Percentiles rank a stretch among this genome's conserved stretches.
Conservation (phyloP, 2,888 invertebrate species). For the Megastigmus dorsalis region DNA sequence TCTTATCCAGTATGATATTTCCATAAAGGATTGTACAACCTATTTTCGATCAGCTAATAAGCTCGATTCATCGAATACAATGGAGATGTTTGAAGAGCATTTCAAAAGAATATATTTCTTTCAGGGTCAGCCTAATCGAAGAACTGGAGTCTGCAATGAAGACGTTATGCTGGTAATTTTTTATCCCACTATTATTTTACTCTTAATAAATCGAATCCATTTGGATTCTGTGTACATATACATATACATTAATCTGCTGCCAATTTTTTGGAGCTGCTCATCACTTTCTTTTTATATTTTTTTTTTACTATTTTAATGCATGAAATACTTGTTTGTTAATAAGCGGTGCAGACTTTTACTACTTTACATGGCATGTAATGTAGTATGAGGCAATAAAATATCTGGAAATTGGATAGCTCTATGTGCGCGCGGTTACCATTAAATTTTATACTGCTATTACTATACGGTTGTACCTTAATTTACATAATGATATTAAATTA, state of each 20-base stretch:
- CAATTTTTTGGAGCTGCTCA: no score
- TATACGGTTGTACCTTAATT: no score
- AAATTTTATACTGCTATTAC: no score
- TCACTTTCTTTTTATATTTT: background rate
- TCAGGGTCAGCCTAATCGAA: conserved; percentile 88
- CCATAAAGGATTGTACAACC: background rate
- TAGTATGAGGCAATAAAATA: background rate
- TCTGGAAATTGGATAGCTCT: background rate
- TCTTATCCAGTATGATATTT: background rate
- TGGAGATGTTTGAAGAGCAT: no score
- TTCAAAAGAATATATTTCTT: no score
- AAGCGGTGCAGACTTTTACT: background rate
- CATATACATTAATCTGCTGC: no score
- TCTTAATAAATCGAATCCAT: background rate
- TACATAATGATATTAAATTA: no score
- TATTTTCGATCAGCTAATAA: conserved; percentile 24
- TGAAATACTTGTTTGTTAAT: background rate
- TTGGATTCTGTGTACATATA: background rate
- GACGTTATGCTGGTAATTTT: conserved; percentile 76
- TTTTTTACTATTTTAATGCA: background rate
- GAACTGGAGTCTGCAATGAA: conserved; percentile 86
- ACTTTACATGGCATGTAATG: background rate
- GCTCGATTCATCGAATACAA: conserved; percentile 32
- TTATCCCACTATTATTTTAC: background rate
- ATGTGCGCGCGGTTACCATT: no score